Base-by-base conservation (phyloP, 2,888 invertebrate species). In the Leistus spinibarbis region DNA sequence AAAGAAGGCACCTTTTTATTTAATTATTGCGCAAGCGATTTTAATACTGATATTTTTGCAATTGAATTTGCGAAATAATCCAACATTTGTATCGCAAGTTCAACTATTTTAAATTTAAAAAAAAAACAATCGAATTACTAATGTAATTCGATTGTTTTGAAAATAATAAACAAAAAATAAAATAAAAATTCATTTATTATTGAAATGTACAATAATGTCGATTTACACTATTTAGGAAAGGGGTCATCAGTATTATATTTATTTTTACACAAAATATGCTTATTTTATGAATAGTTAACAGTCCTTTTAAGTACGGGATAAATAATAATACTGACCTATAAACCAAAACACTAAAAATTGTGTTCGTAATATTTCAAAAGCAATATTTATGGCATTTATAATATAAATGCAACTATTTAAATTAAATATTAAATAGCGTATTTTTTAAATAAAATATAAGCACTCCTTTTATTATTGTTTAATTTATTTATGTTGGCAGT, bases 1-100 rank as follows among this genome's bases (percentile, higher is more conserved):
- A 67, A 71, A 66, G 73, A 71, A 66, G 73, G 73, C 73, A 73
- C 73, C 73, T 27, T 17, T 40, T 40, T 62, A 66, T 62, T 73
- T 62, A 60, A 60, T 73, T 73, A 73, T 73, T 73, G 67, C 71
- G 22, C 73, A 17, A 57, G 24, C 27, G 54, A 56, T 23, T 24
- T 64, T 71, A 71, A 71, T 71, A 71, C 71, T 71, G 71, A 64
- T 71, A 54, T 69, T 67, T 70, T 3, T 64, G 10, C 40, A 19
- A 57, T 57, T 13, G 17, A 57, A 57, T 57, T 56, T 9, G 3
- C 56, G n/a, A 19, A 10, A 7, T 3, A 13, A 7, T 57, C 10
- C n/a, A n/a, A n/a, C n/a, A n/a, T n/a, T n/a, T n/a, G n/a, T n/a
- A n/a, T n/a, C n/a, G n/a, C n/a, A n/a, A n/a, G n/a, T n/a, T n/a